Conservation (phyloP, 2,797 vertebrate genomes). For the Dromococcyx pavoninus region DNA sequence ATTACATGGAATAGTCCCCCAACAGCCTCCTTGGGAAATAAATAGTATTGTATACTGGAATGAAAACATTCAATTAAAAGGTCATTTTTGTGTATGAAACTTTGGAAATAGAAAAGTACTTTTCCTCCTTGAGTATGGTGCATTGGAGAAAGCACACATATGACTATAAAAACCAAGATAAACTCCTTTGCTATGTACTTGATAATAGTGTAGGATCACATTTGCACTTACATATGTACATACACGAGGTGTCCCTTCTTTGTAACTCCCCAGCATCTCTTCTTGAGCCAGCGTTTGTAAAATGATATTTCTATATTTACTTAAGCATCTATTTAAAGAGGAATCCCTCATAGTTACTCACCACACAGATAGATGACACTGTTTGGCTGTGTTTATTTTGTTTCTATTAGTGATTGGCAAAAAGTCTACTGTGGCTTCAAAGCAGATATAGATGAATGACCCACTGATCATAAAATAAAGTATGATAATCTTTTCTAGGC, state of each 20-base stretch:
- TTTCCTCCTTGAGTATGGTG: background rate
- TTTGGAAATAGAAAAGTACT: background rate
- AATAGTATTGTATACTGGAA: background rate
- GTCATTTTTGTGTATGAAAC: conserved; percentile 49
- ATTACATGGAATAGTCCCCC: background rate
- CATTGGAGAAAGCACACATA: fast-evolving
- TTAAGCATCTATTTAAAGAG: conserved; percentile 82
- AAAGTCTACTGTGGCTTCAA: conserved; percentile 72
- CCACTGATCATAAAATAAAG: conserved; percentile 75
- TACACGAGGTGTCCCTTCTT: conserved; percentile 2
- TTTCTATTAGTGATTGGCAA: conserved; percentile 83
- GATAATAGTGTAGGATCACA: background rate
- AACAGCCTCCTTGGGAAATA: background rate
- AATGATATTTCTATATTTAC: conserved; percentile 82
- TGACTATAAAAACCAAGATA: background rate
- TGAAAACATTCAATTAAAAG: background rate
- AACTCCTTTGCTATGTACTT: background rate
- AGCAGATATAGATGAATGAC: conserved; percentile 79
- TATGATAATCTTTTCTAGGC: conserved; percentile 59
- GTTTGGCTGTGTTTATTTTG: conserved; percentile 82
- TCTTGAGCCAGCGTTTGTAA: conserved; percentile 71
- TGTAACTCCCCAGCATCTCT: background rate
- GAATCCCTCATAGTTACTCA: conserved; percentile 81
- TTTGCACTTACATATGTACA: background rate
- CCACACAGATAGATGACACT: conserved; percentile 75